Conservation (phyloP, 2,888 invertebrate genomes). For the Ophion costatus region DNA sequence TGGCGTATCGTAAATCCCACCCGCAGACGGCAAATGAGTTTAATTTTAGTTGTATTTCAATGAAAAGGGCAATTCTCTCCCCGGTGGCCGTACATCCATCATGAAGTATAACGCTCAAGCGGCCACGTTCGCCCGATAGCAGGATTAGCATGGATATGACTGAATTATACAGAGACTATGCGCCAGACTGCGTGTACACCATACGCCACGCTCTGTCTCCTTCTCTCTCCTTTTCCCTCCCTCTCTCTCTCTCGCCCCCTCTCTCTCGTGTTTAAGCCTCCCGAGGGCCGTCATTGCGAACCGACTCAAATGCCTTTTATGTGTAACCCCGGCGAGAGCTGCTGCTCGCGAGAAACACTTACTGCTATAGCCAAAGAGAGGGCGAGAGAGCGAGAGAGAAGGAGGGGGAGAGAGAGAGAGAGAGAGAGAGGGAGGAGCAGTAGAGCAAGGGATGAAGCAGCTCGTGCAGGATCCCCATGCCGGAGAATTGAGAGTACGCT, state of each 20-base stretch:
- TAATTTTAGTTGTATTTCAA: conserved; percentile 82
- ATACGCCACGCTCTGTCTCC: conserved; percentile 72
- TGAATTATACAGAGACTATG: conserved; percentile 81
- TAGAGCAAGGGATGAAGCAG: conserved; percentile 28
- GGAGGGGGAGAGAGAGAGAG: neutral
- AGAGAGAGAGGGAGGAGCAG: neutral
- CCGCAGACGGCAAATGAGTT: conserved; percentile 78
- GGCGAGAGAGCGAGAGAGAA: neutral
- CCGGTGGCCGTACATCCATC: conserved; percentile 80
- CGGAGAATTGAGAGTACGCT: neutral
- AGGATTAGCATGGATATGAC: conserved; percentile 82
- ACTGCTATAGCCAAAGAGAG: conserved; percentile 37
- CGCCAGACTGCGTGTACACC: conserved; percentile 80
- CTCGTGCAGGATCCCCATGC: conserved; percentile 1
- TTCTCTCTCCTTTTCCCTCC: conserved; percentile 5
- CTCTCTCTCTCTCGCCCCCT: neutral
- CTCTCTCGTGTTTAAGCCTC: conserved; percentile 71
- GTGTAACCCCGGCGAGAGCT: conserved; percentile 57
- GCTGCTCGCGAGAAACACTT: conserved; percentile 60
- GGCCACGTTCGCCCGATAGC: conserved; percentile 59
- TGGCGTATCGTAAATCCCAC: conserved; percentile 67
- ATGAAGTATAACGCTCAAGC: conserved; percentile 77
- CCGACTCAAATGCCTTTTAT: conserved; percentile 69
- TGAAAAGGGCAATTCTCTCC: conserved; percentile 81
- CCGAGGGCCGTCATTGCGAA: conserved; percentile 77